These are phyloP conservation scores for Halichondria panicea DNA, from an alignment of 37 sponge, comb jelly and placozoan species.

Conservation along the genomic window DNA sequence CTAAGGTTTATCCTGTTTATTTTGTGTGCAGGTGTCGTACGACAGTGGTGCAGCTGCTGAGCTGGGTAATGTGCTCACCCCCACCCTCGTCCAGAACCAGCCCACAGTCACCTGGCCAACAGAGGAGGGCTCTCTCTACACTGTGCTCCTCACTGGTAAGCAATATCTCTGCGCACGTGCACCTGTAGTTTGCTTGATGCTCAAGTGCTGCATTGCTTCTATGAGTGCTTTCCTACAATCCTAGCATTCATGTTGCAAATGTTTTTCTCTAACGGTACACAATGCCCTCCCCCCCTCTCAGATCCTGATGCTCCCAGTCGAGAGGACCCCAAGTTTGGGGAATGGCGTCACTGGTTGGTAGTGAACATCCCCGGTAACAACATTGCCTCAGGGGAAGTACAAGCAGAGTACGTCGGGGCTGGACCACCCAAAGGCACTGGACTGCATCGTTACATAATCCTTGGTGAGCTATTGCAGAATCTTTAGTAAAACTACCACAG, in stretches of 20 bases:
- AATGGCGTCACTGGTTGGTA: slow-evolving; percentile 91
- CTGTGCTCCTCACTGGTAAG: slow-evolving; percentile 65
- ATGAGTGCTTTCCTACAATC: background rate
- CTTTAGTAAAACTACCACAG: background rate
- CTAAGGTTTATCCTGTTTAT: no score
- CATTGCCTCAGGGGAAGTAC: slow-evolving; percentile 59
- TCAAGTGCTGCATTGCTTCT: background rate
- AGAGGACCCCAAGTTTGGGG: slow-evolving; percentile 66
- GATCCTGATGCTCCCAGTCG: slow-evolving; percentile 93
- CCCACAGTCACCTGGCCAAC: slow-evolving; percentile 71
- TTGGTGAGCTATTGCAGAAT: slow-evolving; percentile 25
- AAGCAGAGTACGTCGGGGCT: slow-evolving; percentile 68
- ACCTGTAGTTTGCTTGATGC: background rate
- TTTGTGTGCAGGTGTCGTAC: no score
- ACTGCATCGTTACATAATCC: slow-evolving; percentile 78
- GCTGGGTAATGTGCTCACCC: slow-evolving; percentile 71
- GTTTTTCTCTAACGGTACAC: background rate
- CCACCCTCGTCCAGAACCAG: slow-evolving; percentile 65
- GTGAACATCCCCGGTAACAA: slow-evolving; percentile 73
- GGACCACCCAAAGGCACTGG: slow-evolving; percentile 88
- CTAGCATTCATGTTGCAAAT: background rate
- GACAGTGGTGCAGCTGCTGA: no score
- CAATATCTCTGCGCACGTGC: background rate
- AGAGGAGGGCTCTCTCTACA: slow-evolving; percentile 61
- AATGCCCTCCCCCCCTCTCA: background rate